Evolutionary conservation across 2,797 vertebrate genomes (phyloP).

Genomic region (Melanotaenia parkinsoni): DNA sequence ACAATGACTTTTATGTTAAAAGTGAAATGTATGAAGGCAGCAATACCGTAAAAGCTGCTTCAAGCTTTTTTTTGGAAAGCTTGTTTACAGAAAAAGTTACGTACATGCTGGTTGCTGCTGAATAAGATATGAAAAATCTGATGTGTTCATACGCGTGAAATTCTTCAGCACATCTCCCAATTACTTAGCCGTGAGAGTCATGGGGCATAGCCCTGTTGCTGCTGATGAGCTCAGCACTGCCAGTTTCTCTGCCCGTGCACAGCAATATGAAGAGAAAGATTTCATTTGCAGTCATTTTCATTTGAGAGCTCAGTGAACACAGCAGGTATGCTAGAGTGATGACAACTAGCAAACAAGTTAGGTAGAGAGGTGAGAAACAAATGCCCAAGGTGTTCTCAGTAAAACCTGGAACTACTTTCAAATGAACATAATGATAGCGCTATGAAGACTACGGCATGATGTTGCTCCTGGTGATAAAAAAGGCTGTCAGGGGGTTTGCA

Average conservation of each 20-base stretch:
- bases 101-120: conserved; percentile 3
- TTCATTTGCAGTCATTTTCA: conserved; percentile 68
- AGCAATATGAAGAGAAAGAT: conserved; percentile 57
- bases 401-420: conserved; percentile 63
- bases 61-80: conserved; percentile 7
- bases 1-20: neutral
- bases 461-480: conserved; percentile 51
- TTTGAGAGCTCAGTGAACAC: conserved; percentile 66
- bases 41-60: conserved; percentile 6
- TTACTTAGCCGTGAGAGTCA: conserved; percentile 41
- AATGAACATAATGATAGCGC: conserved; percentile 67
- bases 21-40: neutral
- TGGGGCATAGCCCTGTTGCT: conserved; percentile 42
- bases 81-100: conserved; percentile 10
- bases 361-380: conserved; percentile 55
- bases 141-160: conserved; percentile 23
- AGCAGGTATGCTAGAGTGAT: conserved; percentile 52
- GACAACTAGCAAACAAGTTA: conserved; percentile 69
- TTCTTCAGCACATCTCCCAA: conserved; percentile 43
- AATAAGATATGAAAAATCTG: conserved; percentile 35
- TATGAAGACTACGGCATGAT: conserved; percentile 48
- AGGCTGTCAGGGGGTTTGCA: conserved; percentile 45
- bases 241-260: conserved; percentile 58
- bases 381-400: conserved; percentile 37
- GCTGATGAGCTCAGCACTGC: conserved; percentile 66